Evolutionary conservation across 2,888 invertebrate species (phyloP), one percentile per base, ranked within the genome.

Genomic region (Luperina testacea): DNA sequence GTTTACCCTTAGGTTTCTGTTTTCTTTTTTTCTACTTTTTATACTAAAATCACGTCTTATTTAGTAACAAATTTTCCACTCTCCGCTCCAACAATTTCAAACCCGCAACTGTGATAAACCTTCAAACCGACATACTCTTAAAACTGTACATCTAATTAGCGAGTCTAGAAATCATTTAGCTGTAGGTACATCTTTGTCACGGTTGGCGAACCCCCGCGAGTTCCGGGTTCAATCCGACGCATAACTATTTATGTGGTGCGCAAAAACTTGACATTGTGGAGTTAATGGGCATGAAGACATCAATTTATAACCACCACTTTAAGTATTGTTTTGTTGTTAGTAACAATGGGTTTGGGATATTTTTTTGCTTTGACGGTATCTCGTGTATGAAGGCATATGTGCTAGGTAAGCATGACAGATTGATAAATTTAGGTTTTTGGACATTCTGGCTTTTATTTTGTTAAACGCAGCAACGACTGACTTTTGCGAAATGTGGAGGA

Each of bases 151-250:
- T 11, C 53, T 85, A 85, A 83, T 83, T 81, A 81, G n/a, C 7
- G 15, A 69, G 75, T 77, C 69, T 63, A 85, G 61, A 42, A 70
- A 63, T 57, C 32, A 61, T 69, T 84, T 64, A 59, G 13, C 13
- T 64, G 61, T 48, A 64, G 68, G 77, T 77, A 84, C 75, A 48
- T 71, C 73, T 73, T 45, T 45, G 76, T 80, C 51, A 84, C 59
- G 84, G 84, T 73, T 68, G 80, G 48, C 15, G 72, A 15, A 83
- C 48, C 82, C 42, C 5, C 63, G 9, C n/a, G 42, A 61, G 84
- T 83, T 81, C 81, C 81, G 81, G 81, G 84, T 81, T 83, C 83
- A 79, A 69, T 68, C 76, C 82, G 81, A 80, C 83, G 87, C 82
- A n/a, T 74, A 48, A 5, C 13, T 48, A 83, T 88, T 87, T 87